Evolutionary conservation across 2,888 invertebrate species (phyloP).

Genomic region (Hypsopygia costalis): DNA sequence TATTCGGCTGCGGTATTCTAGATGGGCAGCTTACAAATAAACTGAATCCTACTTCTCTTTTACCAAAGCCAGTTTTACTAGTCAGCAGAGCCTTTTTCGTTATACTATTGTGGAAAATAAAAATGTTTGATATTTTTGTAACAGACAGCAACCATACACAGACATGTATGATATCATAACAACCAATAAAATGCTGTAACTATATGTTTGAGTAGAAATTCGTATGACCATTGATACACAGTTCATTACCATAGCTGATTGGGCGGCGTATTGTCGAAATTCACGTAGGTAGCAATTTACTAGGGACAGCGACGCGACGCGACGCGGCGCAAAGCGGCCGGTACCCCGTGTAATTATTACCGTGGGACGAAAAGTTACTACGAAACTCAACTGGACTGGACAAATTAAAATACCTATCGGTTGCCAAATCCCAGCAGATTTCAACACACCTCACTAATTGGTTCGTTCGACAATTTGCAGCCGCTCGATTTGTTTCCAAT

Average conservation of each 20-base stretch:
- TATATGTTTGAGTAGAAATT: constrained; percentile 23
- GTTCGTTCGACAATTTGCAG: constrained; percentile 39
- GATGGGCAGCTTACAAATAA: too few species aligned
- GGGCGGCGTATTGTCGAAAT: constrained; percentile 45
- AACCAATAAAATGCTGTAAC: not conserved
- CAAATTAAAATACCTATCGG: constrained; percentile 48
- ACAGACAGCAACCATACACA: too few species aligned
- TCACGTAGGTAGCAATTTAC: constrained; percentile 37
- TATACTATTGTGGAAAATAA: too few species aligned
- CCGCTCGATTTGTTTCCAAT: constrained; percentile 30
- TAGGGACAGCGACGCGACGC: constrained; percentile 19
- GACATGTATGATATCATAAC: not conserved
- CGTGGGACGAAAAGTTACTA: constrained; percentile 46
- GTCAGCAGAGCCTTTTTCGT: too few species aligned
- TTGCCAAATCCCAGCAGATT: constrained; percentile 38
- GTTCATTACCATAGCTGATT: constrained; percentile 73
- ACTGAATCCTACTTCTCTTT: too few species aligned
- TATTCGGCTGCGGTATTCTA: too few species aligned
- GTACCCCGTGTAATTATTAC: constrained; percentile 41
- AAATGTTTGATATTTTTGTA: too few species aligned
- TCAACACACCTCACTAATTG: constrained; percentile 57
- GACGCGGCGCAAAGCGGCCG: constrained; percentile 19
- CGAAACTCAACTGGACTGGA: constrained; percentile 31
- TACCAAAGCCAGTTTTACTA: too few species aligned
- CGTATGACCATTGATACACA: constrained; percentile 44